phyloP scores from a whole-genome alignment of 2,888 invertebrate species.

The Aleiodes alternator region DNA sequence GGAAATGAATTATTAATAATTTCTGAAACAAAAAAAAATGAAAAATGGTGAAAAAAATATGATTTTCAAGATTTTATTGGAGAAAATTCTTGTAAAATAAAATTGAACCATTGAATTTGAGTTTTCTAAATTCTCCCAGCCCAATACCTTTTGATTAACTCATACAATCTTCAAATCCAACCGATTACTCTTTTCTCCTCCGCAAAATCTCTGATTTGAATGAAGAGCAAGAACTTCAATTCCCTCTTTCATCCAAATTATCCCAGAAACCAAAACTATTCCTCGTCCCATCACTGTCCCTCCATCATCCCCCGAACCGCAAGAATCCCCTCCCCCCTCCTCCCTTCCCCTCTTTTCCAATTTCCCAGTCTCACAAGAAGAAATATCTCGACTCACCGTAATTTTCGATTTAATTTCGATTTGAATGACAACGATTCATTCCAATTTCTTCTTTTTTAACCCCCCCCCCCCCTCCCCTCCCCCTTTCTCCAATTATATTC shows the following conservation, averaged over 20 bases:
- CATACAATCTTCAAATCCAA: conserved; percentile 59
- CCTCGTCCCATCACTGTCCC: conserved; percentile 43
- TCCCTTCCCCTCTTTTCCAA: conserved; percentile 47
- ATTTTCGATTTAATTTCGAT: conserved; percentile 75
- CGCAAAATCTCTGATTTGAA: conserved; percentile 69
- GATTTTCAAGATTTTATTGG: too few relatives aligned
- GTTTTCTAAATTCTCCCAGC: conserved; percentile 64
- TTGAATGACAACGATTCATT: conserved; percentile 69
- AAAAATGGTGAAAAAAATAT: too few relatives aligned
- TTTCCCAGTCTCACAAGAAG: conserved; percentile 64
- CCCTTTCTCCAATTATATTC: conserved; percentile 18
- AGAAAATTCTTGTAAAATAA: neutral
- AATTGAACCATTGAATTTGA: conserved; percentile 42
- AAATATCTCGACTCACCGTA: conserved; percentile 72
- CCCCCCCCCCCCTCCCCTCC: neutral
- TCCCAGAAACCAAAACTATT: conserved; percentile 48
- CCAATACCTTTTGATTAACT: conserved; percentile 67
- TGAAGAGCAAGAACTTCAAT: conserved; percentile 70
- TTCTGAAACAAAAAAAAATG: too few relatives aligned
- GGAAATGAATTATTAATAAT: too few relatives aligned
- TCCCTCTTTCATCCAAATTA: conserved; percentile 56
- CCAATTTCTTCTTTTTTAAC: conserved; percentile 49
- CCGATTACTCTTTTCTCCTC: conserved; percentile 44
- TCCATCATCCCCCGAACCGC: conserved; percentile 56
- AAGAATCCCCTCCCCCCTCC: conserved; percentile 52